These are phyloP conservation scores for Lordiphosa andalusiaca DNA, from an alignment of 2,888 invertebrate genomes.

Conservation along the genomic window DNA sequence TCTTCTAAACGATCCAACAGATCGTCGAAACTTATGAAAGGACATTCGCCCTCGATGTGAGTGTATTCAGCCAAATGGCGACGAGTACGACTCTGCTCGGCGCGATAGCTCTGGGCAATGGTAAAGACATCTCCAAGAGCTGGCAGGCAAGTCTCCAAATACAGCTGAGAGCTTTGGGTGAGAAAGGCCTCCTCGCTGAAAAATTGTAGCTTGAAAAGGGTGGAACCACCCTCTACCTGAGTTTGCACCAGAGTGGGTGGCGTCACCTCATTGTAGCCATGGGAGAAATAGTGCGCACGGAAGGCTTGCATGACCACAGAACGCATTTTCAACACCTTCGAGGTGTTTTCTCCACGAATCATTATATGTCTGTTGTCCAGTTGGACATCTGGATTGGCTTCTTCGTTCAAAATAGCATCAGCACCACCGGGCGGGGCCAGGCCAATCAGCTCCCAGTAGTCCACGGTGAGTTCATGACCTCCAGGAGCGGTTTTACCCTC, in stretches of 20 bases:
- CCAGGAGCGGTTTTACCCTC: slow-evolving; percentile 94
- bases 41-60: slow-evolving; percentile 97
- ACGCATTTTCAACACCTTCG: slow-evolving; percentile 93
- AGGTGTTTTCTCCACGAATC: slow-evolving; percentile 99
- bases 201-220: slow-evolving; percentile 93
- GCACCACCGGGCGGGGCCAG: slow-evolving; percentile 97
- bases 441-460: slow-evolving; percentile 97
- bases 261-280: slow-evolving; percentile 93
- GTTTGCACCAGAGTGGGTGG: slow-evolving; percentile 99
- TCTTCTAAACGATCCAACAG: slow-evolving; percentile 94
- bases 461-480: slow-evolving; percentile 91
- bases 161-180: slow-evolving; percentile 98
- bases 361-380: slow-evolving; percentile 98
- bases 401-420: slow-evolving; percentile 98
- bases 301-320: slow-evolving; percentile 91
- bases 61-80: slow-evolving; percentile 99
- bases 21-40: slow-evolving; percentile 96
- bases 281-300: slow-evolving; percentile 89
- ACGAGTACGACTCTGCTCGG: slow-evolving; percentile 97
- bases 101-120: slow-evolving; percentile 98
- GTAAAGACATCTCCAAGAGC: slow-evolving; percentile 98
- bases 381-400: slow-evolving; percentile 97
- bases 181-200: slow-evolving; percentile 92
- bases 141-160: slow-evolving; percentile 96
- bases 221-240: slow-evolving; percentile 99